Evolutionary conservation across 2,113 vertebrate genomes (phyloP), one percentile per base, ranked within the genome.

Genomic region (Boulengerochromis microlepis): DNA sequence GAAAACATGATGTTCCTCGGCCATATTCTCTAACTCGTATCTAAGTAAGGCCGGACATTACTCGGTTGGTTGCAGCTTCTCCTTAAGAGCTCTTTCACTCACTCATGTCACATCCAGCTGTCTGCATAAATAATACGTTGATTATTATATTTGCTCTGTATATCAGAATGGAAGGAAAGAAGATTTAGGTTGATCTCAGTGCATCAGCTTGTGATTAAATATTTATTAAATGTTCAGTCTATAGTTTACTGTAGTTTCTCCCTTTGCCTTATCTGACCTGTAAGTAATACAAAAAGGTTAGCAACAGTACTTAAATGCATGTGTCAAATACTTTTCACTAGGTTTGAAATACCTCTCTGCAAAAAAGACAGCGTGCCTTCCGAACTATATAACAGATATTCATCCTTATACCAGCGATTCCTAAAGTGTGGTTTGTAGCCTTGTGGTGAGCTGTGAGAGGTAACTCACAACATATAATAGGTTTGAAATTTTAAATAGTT

Each of bases 371-470:
- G 18, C 18, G 0, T 42, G 22, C 8, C 66, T 24, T 42, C 38
- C 0, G 1, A 71, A 16, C 19, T 74, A 42, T 26, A 71, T 9
- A 3, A 42, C n/a, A 71, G 35, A 42, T 42, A 24, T 71, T 40
- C n/a, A 40, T 40, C 35, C 35, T 42, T 0, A 0, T 24, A 42
- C 33, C 64, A 40, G n/a, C 5, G 1, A 40, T 40, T 69, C 33
- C 33, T 38, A 40, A 38, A 69, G 64, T 40, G 35, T 40, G 64
- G n/a, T 38, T 22, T 15, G 35, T 4, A 69, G 33, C 64, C 19
- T 18, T 33, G 7, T 40, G 64, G 19, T 69, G 64, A 40, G 11
- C 64, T 69, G 64, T 69, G 35, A 69, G 33, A 69, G 64, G 11
- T 8, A 22, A 4, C 10, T 13, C 19, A 40, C 19, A 9, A 40